phyloP scores from a whole-genome alignment of 2,113 vertebrate species.

The Apteryx mantelli region DNA sequence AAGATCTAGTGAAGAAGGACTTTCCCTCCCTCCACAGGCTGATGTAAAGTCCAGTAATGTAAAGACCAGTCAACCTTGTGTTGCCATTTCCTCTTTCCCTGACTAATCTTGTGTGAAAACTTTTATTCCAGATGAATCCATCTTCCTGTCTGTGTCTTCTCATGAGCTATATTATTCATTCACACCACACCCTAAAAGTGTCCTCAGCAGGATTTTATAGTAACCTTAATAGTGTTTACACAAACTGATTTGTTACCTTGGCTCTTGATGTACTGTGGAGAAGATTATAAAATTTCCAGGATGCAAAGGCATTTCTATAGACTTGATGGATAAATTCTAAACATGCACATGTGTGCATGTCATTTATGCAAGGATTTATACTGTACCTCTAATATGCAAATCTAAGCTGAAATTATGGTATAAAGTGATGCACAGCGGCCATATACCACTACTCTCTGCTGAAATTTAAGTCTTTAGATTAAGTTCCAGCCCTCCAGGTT shows the following conservation, averaged over 20 bases:
- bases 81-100: neutral
- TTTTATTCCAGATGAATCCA: neutral
- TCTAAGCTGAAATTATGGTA: neutral
- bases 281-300: neutral
- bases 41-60: neutral
- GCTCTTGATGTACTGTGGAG: neutral
- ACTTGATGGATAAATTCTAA: neutral
- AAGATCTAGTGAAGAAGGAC: neutral
- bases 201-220: neutral
- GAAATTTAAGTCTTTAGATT: neutral
- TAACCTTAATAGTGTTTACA: neutral
- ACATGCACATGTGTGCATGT: no score
- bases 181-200: neutral
- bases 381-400: neutral
- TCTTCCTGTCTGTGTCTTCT: neutral
- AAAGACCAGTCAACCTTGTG: neutral
- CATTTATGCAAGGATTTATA: neutral
- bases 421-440: neutral
- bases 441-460: neutral
- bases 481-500: neutral
- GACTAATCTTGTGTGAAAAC: neutral
- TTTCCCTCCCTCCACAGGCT: neutral
- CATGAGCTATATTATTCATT: neutral
- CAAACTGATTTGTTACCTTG: neutral
- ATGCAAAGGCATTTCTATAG: neutral